Percentiles rank a stretch among this genome's conserved stretches.
phyloP scores from a whole-genome alignment of 2,888 invertebrate genomes.

The Asteroscopus sphinx region DNA sequence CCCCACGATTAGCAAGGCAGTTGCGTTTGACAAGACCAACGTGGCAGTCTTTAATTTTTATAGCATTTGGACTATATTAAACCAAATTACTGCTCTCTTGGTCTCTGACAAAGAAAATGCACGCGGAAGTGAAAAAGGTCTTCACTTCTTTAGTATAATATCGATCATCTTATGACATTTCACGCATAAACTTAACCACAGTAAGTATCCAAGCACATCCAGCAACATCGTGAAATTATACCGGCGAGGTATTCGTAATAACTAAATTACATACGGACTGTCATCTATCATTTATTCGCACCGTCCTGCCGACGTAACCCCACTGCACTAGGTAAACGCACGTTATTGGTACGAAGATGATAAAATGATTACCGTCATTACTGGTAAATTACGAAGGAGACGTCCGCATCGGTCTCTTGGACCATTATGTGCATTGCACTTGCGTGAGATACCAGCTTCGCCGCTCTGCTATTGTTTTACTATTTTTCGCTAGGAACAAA shows the following conservation, averaged over 20 bases:
- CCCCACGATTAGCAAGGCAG: no score
- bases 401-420: conserved; percentile 62
- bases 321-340: conserved; percentile 70
- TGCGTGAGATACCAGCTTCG: conserved; percentile 74
- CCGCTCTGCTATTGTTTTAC: conserved; percentile 57
- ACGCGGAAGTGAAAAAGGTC: conserved; percentile 37
- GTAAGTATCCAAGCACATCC: conserved; percentile 24
- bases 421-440: conserved; percentile 76
- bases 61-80: no score
- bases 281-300: conserved; percentile 77
- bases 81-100: no score
- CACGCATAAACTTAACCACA: conserved; percentile 32
- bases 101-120: conserved; percentile 5
- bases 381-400: conserved; percentile 77
- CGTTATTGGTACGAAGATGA: conserved; percentile 83
- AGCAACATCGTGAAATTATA: conserved; percentile 48
- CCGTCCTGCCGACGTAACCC: conserved; percentile 67
- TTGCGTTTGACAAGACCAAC: no score
- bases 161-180: conserved; percentile 39
- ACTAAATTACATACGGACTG: conserved; percentile 68
- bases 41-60: no score
- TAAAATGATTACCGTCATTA: conserved; percentile 88
- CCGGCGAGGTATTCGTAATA: conserved; percentile 61
- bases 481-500: conserved; percentile 51
- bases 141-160: conserved; percentile 15